Base-by-base conservation (phyloP, 2,113 vertebrate genomes). In the Pogonocichla stellata region DNA sequence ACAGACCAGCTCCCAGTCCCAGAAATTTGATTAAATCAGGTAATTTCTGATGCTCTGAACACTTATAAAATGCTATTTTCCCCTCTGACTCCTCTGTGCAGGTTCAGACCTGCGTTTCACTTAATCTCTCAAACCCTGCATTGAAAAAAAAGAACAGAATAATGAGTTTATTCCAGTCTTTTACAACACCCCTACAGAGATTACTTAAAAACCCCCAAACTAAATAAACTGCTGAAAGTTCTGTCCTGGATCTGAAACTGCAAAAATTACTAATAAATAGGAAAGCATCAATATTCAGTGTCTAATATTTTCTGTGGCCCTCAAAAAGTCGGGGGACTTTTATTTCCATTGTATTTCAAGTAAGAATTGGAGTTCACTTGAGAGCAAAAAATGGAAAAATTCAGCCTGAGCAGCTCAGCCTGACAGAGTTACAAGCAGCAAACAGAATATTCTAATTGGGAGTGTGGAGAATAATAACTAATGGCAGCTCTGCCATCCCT, bases 381-480 rank as follows among this genome's bases (percentile, higher is more conserved):
- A 75, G 62, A 86, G 67, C 14, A 18, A 51, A 62, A 66, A 38
- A 4, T 9, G 36, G 40, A 43, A 64, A 81, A 75, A 87, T 40
- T 85, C 80, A 85, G 42, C 57, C 70, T 24, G 10, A 82, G 47
- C 50, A 84, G 70, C 70, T 58, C 36, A 60, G 87, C 17, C 38
- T 74, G 73, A 80, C 33, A 71, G 66, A 57, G 70, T 29, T n/a
- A 60, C 25, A 79, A 58, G 92, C 57, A 87, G 81, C 67, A 95
- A 87, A 43, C 66, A 94, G 91, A 69, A 26, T 67, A 79, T 91
- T 84, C 7, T 85, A 66, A 74, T 51, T 70, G 86, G 77, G 67
- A 91, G 47, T 34, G 60, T 28, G 40, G 69, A 84, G 92, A 57
- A 73, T 83, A 93, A 90, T 62, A 87, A 95, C n/a, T 82, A 56